Percentiles rank a stretch among this genome's conserved stretches.
Conservation (phyloP, 2,797 vertebrate species). For the Microctenopoma stevenorrisi region DNA sequence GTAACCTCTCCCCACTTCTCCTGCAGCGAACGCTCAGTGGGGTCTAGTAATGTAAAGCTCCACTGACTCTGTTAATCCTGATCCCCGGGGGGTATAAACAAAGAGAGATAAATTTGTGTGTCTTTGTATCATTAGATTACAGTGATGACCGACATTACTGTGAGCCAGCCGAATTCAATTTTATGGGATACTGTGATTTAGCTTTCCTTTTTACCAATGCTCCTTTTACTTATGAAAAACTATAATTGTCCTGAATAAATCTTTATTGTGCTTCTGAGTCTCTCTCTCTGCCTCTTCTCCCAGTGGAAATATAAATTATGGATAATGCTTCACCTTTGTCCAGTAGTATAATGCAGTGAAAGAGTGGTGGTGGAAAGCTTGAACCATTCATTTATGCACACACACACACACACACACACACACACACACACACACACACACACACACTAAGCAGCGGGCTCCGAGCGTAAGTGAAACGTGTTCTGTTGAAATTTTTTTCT, state of each 20-base stretch:
- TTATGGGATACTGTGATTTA: constrained; percentile 37
- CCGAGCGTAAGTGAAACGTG: constrained; percentile 5
- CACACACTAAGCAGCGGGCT: constrained; percentile 5
- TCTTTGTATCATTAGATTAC: constrained; percentile 71
- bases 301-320: constrained; percentile 38
- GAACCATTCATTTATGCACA: neutral
- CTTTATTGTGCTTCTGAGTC: constrained; percentile 35
- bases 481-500: constrained; percentile 5
- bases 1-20: constrained; percentile 16
- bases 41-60: constrained; percentile 60
- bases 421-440: neutral
- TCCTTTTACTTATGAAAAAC: constrained; percentile 40
- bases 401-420: neutral
- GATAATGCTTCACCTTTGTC: constrained; percentile 50
- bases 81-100: constrained; percentile 58
- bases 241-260: constrained; percentile 51
- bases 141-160: constrained; percentile 58
- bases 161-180: constrained; percentile 54
- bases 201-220: constrained; percentile 36
- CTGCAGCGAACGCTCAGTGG: constrained; percentile 18
- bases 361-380: constrained; percentile 1
- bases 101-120: constrained; percentile 67
- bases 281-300: constrained; percentile 20
- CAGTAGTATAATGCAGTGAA: constrained; percentile 17
- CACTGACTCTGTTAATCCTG: constrained; percentile 61